Conservation (phyloP, 2,888 invertebrate species). For the Andrena praecox region DNA sequence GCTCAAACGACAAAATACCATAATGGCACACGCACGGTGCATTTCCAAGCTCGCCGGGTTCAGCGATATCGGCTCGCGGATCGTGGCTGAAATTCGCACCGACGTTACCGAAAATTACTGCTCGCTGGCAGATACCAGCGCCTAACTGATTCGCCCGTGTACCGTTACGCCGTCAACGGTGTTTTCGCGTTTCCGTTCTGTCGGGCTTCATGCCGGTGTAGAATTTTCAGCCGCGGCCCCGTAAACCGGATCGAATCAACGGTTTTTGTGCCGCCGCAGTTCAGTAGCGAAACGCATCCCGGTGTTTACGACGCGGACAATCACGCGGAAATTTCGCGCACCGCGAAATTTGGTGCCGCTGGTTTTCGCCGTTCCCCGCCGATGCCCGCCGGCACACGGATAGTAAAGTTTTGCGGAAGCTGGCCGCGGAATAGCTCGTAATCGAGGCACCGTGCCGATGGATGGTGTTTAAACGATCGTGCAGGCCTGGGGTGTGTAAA, state of each 20-base stretch:
- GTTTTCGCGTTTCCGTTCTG: conserved; percentile 40
- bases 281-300: background rate
- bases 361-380: conserved; percentile 1
- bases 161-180: conserved; percentile 6
- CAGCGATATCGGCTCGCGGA: conserved; percentile 28
- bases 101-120: conserved; percentile 55
- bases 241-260: conserved; percentile 50
- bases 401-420: conserved; percentile 22
- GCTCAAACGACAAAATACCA: conserved; percentile 17
- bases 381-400: background rate
- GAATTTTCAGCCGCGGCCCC: conserved; percentile 32
- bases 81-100: conserved; percentile 48
- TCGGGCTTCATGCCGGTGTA: conserved; percentile 5
- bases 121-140: conserved; percentile 11
- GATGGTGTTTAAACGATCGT: conserved; percentile 12
- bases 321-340: conserved; percentile 50
- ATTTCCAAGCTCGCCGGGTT: conserved; percentile 1
- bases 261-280: conserved; percentile 31
- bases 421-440: conserved; percentile 16
- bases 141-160: conserved; percentile 24
- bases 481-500: background rate
- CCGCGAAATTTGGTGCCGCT: conserved; percentile 31
- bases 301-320: conserved; percentile 53
- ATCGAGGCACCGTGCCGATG: background rate
- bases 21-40: conserved; percentile 13